Conservation (phyloP, 2,888 invertebrate species). For the Malthinus seriepunctatus region DNA sequence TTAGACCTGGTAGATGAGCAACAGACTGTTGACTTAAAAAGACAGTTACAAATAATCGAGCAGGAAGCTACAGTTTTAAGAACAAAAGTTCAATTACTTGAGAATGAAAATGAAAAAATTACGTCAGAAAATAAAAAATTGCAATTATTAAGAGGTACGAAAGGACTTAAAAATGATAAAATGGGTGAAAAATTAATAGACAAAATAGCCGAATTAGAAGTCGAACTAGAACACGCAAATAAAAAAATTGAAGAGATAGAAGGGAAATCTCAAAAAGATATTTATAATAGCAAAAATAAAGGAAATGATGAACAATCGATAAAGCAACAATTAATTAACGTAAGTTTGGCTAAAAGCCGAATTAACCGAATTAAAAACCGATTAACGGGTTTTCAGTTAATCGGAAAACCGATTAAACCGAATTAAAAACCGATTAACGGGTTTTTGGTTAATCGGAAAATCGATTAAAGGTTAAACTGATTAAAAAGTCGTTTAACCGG, state of each 20-base stretch:
- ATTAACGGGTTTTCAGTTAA: too few species aligned
- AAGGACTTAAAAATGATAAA: slow-evolving; percentile 60
- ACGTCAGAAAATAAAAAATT: slow-evolving; percentile 73
- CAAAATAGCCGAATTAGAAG: slow-evolving; percentile 66
- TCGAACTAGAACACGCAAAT: slow-evolving; percentile 63
- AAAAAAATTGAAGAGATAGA: slow-evolving; percentile 63
- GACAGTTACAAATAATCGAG: slow-evolving; percentile 76
- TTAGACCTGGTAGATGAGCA: slow-evolving; percentile 60
- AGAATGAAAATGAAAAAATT: slow-evolving; percentile 77
- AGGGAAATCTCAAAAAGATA: slow-evolving; percentile 37
- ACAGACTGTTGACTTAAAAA: slow-evolving; percentile 69
- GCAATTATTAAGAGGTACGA: slow-evolving; percentile 62
- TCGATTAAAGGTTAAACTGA: too few species aligned
- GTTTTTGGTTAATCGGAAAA: too few species aligned
- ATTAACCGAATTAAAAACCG: too few species aligned
- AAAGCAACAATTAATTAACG: slow-evolving; percentile 19
- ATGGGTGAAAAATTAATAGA: slow-evolving; percentile 62
- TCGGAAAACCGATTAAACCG: too few species aligned
- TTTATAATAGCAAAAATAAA: slow-evolving; percentile 43
- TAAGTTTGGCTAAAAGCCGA: too few species aligned
- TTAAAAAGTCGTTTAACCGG: too few species aligned
- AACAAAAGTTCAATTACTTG: slow-evolving; percentile 68
- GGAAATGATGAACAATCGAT: slow-evolving; percentile 50
- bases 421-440: too few species aligned
- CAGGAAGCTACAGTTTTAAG: slow-evolving; percentile 74